Evolutionary conservation across 2,888 invertebrate genomes (phyloP).

Genomic region (Torymus tubicola): DNA sequence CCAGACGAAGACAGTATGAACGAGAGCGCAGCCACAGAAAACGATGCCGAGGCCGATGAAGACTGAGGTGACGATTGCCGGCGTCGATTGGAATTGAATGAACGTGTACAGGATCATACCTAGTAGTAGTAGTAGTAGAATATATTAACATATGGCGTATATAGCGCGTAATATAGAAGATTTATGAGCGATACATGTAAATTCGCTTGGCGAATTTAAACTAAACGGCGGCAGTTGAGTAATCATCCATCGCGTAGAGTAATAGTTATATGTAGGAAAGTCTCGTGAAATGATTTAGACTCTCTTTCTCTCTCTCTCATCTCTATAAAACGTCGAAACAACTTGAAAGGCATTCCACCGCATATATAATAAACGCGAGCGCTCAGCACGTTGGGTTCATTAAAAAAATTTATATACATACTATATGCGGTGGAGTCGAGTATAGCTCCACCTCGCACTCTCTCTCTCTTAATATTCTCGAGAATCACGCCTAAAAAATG

Average conservation of each 20-base stretch:
- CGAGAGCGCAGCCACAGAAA: constrained; percentile 95
- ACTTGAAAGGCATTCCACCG: constrained; percentile 46
- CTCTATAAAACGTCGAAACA: neutral
- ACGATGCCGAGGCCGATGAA: constrained; percentile 94
- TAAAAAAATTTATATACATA: neutral
- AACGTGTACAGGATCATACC: constrained; percentile 95
- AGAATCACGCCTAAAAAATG: constrained; percentile 22
- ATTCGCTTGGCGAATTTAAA: no score
- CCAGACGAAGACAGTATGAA: constrained; percentile 96
- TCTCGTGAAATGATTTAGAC: constrained; percentile 34
- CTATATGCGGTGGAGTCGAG: no score
- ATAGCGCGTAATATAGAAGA: no score
- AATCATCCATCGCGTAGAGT: no score
- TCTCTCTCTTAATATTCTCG: constrained; percentile 9
- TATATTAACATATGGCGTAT: no score
- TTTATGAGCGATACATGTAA: no score
- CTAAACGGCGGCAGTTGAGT: no score
- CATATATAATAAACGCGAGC: neutral
- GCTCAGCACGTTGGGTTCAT: neutral
- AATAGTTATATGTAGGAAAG: no score
- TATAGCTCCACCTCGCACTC: no score
- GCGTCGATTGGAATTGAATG: constrained; percentile 93
- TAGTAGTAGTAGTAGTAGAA: no score
- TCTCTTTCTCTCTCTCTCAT: neutral
- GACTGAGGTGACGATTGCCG: constrained; percentile 92